phyloP scores from a whole-genome alignment of 2,797 vertebrate genomes.

The Notolabrus celidotus region DNA sequence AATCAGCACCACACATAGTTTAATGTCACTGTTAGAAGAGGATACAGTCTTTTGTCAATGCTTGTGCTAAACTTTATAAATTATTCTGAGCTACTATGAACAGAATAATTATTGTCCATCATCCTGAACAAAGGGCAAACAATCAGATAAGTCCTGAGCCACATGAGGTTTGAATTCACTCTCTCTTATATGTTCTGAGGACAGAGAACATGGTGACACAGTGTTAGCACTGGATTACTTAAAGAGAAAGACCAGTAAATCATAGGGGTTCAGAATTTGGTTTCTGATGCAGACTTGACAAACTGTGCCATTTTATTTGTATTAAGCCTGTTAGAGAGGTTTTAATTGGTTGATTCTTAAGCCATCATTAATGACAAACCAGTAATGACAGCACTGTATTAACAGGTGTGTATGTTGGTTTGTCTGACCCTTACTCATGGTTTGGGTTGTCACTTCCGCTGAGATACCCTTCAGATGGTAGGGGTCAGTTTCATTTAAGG shows the following conservation, averaged over 20 bases:
- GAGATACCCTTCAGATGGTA: background rate
- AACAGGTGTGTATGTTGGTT: background rate
- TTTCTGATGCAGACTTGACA: background rate
- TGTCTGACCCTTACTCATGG: too few relatives aligned
- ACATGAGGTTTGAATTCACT: background rate
- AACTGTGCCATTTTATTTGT: background rate
- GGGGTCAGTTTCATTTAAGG: background rate
- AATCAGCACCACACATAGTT: constrained; percentile 21
- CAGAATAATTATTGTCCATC: background rate
- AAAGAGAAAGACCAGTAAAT: background rate
- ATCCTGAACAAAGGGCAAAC: constrained; percentile 14
- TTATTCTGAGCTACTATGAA: background rate
- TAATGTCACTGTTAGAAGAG: background rate
- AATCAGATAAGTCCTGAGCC: background rate
- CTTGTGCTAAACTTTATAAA: constrained; percentile 26
- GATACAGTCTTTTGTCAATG: background rate
- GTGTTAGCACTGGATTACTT: background rate
- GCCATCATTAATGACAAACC: background rate
- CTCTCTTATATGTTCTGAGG: background rate
- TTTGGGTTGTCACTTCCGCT: background rate
- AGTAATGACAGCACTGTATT: background rate
- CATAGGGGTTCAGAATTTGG: background rate
- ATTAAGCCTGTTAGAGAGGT: background rate
- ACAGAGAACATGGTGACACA: background rate
- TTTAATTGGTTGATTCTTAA: background rate